Base-by-base conservation (phyloP, 2,888 invertebrate species). In the Lithosia quadra region DNA sequence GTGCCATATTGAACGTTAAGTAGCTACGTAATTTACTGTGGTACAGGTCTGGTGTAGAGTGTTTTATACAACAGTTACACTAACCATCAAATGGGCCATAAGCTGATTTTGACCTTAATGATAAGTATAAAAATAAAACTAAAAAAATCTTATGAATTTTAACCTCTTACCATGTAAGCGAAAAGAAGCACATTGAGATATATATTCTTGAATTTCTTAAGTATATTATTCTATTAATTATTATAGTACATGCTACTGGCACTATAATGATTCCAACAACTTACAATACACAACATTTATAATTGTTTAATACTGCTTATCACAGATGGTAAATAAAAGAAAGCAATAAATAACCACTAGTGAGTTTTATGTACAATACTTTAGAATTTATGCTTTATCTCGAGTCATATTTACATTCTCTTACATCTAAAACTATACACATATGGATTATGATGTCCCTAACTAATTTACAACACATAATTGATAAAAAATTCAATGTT, bases 311-410 rank as follows among this genome's bases (percentile, higher is more conserved):
- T 84, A 86, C 84, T 86, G 84, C 77, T 86, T 90, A 91, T 92
- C 91, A 92, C 92, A 92, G 91, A 90, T 84, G 62, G 55, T 71
- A 91, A 90, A 89, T 77, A 78, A 90, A 89, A 85, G 2, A 80
- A 84, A 86, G 84, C 73, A 72, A 80, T 77, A 72, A 80, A 82
- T 82, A 83, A 82, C 73, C 69, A 74, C 85, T 86, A 87, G 83
- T 87, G 82, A 84, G 83, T 88, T 58, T 85, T 92, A 92, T 92
- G 73, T 93, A 94, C 92, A 93, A 86, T 80, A 88, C 85, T 95
- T 94, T 94, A 94, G 93, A 94, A 95, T 94, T 88, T 86, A 92
- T 93, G 94, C 92, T 93, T 93, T 87, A 88, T 86, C 80, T 84
- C 81, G 82, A 88, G 80, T 90, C 77, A 86, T 92, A 92, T 93